Evolutionary conservation across 2,797 vertebrate genomes (phyloP).

Genomic region (Gorsachius magnificus): DNA sequence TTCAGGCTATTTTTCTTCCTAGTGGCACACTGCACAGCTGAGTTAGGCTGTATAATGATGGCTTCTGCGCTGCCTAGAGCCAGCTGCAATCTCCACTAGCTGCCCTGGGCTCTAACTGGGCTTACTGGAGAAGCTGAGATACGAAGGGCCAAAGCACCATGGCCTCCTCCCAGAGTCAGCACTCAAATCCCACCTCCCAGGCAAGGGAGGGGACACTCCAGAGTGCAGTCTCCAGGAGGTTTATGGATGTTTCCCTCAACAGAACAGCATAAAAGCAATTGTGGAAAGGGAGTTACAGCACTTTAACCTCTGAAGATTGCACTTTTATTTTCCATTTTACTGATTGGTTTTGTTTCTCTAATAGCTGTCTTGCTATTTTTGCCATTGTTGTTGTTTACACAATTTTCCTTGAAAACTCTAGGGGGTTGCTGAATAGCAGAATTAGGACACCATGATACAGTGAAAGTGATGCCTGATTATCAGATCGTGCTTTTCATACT

Average conservation of each 20-base stretch:
- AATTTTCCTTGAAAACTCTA: neutral
- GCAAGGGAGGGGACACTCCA: neutral
- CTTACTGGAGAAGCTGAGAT: neutral
- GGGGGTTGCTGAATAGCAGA: conserved; percentile 28
- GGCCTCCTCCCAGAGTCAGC: neutral
- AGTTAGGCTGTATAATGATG: neutral
- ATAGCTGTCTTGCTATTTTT: conserved; percentile 1
- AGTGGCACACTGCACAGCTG: neutral
- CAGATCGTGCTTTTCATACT: neutral
- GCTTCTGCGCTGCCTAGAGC: neutral
- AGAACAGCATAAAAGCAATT: neutral
- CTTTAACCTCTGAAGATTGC: neutral
- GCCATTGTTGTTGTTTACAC: neutral
- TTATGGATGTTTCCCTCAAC: neutral
- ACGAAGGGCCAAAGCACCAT: neutral
- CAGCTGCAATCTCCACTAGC: neutral
- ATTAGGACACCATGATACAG: conserved; percentile 10
- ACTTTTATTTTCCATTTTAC: neutral
- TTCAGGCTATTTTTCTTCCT: neutral
- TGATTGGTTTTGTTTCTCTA: neutral
- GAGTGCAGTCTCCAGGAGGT: neutral
- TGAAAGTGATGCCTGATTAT: neutral
- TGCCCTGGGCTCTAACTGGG: neutral
- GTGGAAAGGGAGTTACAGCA: neutral
- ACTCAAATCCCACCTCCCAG: neutral